Conservation (phyloP, 1,140 invertebrate species). For the Dysdera silvatica region DNA sequence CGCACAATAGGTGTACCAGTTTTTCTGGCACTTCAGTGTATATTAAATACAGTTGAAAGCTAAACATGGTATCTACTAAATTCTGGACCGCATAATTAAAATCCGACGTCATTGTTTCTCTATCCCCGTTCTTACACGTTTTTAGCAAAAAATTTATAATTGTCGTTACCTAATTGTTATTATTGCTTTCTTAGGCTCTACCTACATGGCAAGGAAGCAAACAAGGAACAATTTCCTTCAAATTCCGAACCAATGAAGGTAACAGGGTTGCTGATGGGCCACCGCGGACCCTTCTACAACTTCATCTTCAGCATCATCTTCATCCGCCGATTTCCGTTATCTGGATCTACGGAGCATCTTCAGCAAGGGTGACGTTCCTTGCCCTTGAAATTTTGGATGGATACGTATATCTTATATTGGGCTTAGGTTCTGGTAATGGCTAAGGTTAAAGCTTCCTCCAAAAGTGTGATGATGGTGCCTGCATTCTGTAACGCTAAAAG, state of each 20-base stretch:
- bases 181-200: conserved; percentile 50
- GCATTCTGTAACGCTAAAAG: conserved; percentile 76
- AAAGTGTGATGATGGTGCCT: conserved; percentile 76
- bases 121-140: too few species aligned
- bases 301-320: too few species aligned
- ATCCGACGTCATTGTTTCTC: too few species aligned
- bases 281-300: conserved; percentile 57
- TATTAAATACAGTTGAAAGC: too few species aligned
- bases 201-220: conserved; percentile 79
- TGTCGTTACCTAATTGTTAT: too few species aligned
- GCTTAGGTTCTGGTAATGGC: conserved; percentile 83
- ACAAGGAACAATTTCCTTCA: conserved; percentile 79
- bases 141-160: too few species aligned
- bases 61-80: too few species aligned
- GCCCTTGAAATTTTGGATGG: conserved; percentile 73
- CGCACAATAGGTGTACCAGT: too few species aligned
- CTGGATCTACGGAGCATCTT: conserved; percentile 53
- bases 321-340: too few species aligned
- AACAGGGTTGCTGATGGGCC: conserved; percentile 87
- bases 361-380: too few species aligned
- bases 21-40: too few species aligned
- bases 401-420: conserved; percentile 81
- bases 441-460: conserved; percentile 69
- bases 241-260: conserved; percentile 89
- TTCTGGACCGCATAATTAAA: too few species aligned